A percentile compares a stretch with the other conserved stretches of the same genome.
Evolutionary conservation across 2,797 vertebrate genomes (phyloP).

Genomic region (Acanthurus lineatus): DNA sequence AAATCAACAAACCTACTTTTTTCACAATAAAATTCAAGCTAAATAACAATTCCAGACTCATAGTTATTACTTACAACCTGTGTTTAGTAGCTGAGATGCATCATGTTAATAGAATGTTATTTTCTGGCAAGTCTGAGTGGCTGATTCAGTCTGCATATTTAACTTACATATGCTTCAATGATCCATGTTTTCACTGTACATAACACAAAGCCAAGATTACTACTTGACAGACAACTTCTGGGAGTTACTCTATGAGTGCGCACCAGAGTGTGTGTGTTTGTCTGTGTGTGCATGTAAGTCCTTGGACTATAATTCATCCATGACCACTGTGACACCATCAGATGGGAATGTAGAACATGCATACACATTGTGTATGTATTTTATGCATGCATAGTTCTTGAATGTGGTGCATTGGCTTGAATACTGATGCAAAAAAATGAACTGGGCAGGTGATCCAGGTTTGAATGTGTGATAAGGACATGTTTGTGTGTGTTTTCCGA

Average conservation of each 20-base stretch:
- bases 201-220: conserved; percentile 31
- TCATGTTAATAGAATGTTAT: neutral
- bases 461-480: conserved; percentile 4
- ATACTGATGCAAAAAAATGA: conserved; percentile 13
- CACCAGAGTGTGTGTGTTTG: neutral
- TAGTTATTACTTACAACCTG: neutral
- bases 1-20: neutral
- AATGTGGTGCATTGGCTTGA: neutral
- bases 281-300: conserved; percentile 19
- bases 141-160: conserved; percentile 10
- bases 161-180: conserved; percentile 17
- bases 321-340: conserved; percentile 48
- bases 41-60: conserved; percentile 9
- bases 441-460: conserved; percentile 1
- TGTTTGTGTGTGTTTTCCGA: conserved; percentile 31
- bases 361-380: conserved; percentile 4
- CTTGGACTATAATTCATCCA: conserved; percentile 48
- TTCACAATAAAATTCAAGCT: neutral
- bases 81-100: conserved; percentile 8
- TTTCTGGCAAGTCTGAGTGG: conserved; percentile 7
- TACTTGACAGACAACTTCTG: conserved; percentile 60
- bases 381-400: neutral
- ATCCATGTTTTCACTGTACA: conserved; percentile 19
- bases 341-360: conserved; percentile 42
- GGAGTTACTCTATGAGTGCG: conserved; percentile 21